Base-by-base conservation (phyloP, 2,888 invertebrate genomes). In the Xiphydria camelus region DNA sequence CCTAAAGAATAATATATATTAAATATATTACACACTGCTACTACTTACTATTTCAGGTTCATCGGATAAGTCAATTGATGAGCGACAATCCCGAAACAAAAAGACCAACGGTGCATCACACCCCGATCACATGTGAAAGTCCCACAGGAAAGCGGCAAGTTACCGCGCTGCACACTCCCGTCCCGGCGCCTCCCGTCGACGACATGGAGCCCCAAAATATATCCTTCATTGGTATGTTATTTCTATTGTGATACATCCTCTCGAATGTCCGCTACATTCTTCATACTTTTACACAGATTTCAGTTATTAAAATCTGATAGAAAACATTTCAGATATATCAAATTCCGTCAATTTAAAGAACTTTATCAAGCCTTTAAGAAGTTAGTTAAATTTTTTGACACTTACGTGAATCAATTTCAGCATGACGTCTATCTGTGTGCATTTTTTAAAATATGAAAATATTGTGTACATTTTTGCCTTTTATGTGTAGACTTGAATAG, bases 161-260 rank as follows among this genome's bases (percentile, higher is more conserved):
- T 52, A 51, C 71, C 47, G 58, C 75, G 47, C 56, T 77, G 33
- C 84, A 83, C 51, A 80, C 83, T 6, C 82, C 86, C 1, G 79
- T 85, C 34, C 84, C 86, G 31, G 82, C 84, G 9, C 86, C 85
- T 19, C 83, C 86, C 41, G 84, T 84, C 15, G 91, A 91, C 69
- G 91, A 91, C 68, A 93, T 94, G 92, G 92, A 91, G 63, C 93
- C 94, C 0, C 94, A 94, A 73, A 92, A 89, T 78, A 93, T 94
- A 65, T 93, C 92, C 42, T 94, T 94, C 69, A 92, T 93, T 59
- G 92, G 91, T 67, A 86, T 83, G 73, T 82, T 83, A 9, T 40
- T 10, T 25, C 18, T 15, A 20, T 22, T 12, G 7, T 23, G 23
- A 19, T 36, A 34, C 17, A 22, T 34, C 25, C 34, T 17, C 20